phyloP scores from a whole-genome alignment of 64 coral and sea anemone genomes.

The Montipora efflorescens region DNA sequence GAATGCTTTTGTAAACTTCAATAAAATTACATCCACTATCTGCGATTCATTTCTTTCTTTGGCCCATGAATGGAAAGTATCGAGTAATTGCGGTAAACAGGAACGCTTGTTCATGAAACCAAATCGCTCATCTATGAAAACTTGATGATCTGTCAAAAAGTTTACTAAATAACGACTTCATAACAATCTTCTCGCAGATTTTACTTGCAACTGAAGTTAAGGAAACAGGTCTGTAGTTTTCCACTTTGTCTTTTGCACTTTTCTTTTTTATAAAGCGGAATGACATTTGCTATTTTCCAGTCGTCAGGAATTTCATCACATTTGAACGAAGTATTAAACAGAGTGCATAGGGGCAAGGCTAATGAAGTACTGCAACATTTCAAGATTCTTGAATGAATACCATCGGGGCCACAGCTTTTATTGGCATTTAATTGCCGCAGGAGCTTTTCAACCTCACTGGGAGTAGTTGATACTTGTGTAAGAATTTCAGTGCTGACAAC shows the following conservation, averaged over 20 bases:
- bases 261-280: conserved; percentile 28
- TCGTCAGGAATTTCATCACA: conserved; percentile 17
- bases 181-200: conserved; percentile 21
- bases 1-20: too few relatives aligned
- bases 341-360: neutral
- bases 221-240: conserved; percentile 40
- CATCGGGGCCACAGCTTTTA: conserved; percentile 7
- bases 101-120: too few relatives aligned
- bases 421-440: neutral
- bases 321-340: conserved; percentile 12
- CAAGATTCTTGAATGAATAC: neutral
- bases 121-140: conserved; percentile 9
- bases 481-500: neutral
- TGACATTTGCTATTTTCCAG: conserved; percentile 46
- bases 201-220: conserved; percentile 12
- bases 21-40: too few relatives aligned
- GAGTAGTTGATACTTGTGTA: neutral
- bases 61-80: too few relatives aligned
- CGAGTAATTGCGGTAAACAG: too few relatives aligned
- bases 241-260: conserved; percentile 15
- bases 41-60: too few relatives aligned
- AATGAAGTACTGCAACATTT: neutral
- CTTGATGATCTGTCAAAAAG: neutral
- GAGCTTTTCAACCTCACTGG: neutral
- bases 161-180: neutral